Conservation (phyloP, 2,113 vertebrate species). For the Chinchilla lanigera region DNA sequence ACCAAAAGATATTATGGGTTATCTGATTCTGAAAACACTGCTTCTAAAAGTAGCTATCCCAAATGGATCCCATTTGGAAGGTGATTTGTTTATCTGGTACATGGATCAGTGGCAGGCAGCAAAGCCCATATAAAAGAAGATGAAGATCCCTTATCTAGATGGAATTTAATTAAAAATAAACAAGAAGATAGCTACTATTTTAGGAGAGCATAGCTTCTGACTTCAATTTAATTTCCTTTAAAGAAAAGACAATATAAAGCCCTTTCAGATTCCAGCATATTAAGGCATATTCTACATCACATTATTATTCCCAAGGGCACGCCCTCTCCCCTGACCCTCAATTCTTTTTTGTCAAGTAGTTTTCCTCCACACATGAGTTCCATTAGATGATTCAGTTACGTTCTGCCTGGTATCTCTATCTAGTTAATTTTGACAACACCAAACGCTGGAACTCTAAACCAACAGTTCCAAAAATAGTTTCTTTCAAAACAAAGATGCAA, state of each 20-base stretch:
- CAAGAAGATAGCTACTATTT: constrained; percentile 74
- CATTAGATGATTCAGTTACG: constrained; percentile 75
- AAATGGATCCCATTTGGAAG: constrained; percentile 78
- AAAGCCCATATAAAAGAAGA: constrained; percentile 66
- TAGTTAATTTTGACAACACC: constrained; percentile 72
- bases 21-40: constrained; percentile 62
- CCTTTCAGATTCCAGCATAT: constrained; percentile 31
- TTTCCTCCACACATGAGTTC: constrained; percentile 71
- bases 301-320: constrained; percentile 37
- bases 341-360: constrained; percentile 56
- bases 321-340: background rate
- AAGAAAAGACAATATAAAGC: constrained; percentile 48
- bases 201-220: constrained; percentile 46
- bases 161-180: constrained; percentile 82
- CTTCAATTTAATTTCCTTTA: constrained; percentile 69
- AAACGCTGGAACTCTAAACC: constrained; percentile 67
- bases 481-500: constrained; percentile 76
- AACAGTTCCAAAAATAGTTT: constrained; percentile 78
- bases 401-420: constrained; percentile 57
- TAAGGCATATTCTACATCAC: constrained; percentile 33
- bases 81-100: constrained; percentile 77
- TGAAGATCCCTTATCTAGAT: constrained; percentile 66
- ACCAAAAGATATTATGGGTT: constrained; percentile 51
- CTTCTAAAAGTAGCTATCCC: constrained; percentile 63
- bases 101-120: background rate